These are phyloP conservation scores for Ceriagrion tenellum DNA, from an alignment of 2,888 invertebrate genomes.

Conservation along the genomic window DNA sequence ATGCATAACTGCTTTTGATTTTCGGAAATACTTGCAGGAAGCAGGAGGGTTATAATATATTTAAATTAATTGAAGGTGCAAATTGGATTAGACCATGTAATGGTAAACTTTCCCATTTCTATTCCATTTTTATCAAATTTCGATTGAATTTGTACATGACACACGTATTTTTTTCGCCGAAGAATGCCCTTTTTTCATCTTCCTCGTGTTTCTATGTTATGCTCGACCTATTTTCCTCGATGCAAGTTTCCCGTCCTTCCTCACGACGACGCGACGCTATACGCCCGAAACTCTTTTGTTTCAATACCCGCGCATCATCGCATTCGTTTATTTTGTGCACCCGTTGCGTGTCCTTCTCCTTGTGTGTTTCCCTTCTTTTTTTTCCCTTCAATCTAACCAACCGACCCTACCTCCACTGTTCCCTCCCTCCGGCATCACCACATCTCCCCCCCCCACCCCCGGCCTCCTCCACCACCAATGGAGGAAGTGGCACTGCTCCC, in stretches of 20 bases:
- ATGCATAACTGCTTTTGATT: too few relatives aligned
- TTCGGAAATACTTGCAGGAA: not conserved
- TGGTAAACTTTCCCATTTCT: not conserved
- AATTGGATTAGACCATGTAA: not conserved
- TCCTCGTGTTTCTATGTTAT: not conserved
- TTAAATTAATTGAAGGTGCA: not conserved
- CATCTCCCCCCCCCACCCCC: not conserved
- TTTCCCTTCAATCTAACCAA: not conserved
- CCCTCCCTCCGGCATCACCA: not conserved
- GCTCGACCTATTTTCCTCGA: not conserved
- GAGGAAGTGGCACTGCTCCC: not conserved
- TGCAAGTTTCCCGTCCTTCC: not conserved
- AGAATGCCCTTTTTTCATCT: not conserved
- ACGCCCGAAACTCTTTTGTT: constrained; percentile 2
- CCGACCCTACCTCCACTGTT: too few relatives aligned
- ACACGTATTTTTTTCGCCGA: not conserved
- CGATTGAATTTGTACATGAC: too few relatives aligned
- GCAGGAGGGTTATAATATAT: not conserved
- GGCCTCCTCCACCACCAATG: not conserved
- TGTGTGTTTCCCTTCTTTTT: not conserved
- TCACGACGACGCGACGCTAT: not conserved
- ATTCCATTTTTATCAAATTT: not conserved
- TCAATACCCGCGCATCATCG: not conserved
- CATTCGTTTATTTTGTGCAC: constrained; percentile 41
- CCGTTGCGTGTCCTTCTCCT: constrained; percentile 21